phyloP scores from a whole-genome alignment of 2,113 vertebrate species.

The Hippocampus comes region DNA sequence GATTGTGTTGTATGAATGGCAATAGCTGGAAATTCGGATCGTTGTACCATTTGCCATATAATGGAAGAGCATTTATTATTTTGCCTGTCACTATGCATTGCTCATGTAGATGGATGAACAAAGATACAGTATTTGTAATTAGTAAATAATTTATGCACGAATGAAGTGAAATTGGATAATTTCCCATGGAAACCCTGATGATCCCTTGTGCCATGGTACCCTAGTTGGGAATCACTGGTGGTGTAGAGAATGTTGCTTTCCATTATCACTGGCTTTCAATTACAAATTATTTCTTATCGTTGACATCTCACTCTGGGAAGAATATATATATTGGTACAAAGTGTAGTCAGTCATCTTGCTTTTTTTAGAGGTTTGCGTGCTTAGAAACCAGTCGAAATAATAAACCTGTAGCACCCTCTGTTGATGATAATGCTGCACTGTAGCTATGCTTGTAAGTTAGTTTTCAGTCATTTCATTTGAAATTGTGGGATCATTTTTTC shows the following conservation, averaged over 20 bases:
- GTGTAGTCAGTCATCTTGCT: background rate
- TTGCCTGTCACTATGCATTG: no score
- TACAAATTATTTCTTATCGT: background rate
- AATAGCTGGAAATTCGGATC: background rate
- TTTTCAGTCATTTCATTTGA: background rate
- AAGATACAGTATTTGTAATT: no score
- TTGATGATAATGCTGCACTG: constrained; percentile 21
- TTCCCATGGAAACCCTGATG: background rate
- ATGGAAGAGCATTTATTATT: background rate
- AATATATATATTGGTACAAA: background rate
- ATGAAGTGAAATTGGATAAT: background rate
- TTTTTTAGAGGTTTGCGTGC: background rate
- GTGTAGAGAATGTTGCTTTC: background rate
- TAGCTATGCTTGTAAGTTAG: background rate
- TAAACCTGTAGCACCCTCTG: constrained; percentile 50
- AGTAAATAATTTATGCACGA: background rate
- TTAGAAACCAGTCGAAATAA: constrained; percentile 4
- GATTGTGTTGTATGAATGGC: background rate
- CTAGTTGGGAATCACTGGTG: background rate
- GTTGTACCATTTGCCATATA: background rate
- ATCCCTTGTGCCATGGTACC: background rate
- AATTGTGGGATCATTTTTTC: background rate
- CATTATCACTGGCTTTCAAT: background rate
- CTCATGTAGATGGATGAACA: background rate
- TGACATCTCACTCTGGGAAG: background rate